Percentiles rank a stretch among this genome's conserved stretches.
Conservation (phyloP, 2,113 vertebrate genomes). For the Trichomycterus rosablanca region DNA sequence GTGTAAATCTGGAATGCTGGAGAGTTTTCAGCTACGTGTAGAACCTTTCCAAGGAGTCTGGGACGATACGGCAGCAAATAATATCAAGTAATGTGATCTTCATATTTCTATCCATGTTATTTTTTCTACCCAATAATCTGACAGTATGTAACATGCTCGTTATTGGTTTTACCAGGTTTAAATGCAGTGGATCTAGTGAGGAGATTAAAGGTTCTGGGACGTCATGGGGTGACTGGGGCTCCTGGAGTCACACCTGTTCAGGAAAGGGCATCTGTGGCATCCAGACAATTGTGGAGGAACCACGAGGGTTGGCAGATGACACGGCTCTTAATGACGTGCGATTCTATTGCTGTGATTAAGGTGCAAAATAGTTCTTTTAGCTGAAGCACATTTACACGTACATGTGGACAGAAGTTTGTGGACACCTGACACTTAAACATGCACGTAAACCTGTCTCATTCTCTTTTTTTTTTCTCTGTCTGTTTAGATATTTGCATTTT, state of each 20-base stretch:
- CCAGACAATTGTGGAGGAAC: conserved; percentile 36
- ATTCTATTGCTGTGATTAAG: conserved; percentile 37
- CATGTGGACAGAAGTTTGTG: too few species aligned
- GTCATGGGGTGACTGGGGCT: conserved; percentile 38
- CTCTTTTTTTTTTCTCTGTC: too few species aligned
- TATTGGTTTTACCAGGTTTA: conserved; percentile 30
- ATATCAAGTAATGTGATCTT: conserved; percentile 34
- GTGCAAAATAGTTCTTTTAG: too few species aligned
- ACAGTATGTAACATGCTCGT: background rate
- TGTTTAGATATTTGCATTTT: too few species aligned
- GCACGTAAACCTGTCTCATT: too few species aligned
- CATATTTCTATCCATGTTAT: background rate
- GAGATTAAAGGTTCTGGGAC: conserved; percentile 21
- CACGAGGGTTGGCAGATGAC: conserved; percentile 34
- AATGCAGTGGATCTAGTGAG: conserved; percentile 24
- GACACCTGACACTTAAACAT: too few species aligned
- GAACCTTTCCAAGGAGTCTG: conserved; percentile 30
- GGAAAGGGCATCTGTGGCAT: conserved; percentile 42
- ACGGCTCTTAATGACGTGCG: conserved; percentile 37
- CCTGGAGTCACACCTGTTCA: conserved; percentile 29
- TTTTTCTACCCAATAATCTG: background rate
- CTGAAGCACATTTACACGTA: too few species aligned
- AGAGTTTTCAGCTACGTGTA: conserved; percentile 37
- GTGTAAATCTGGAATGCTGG: conserved; percentile 27
- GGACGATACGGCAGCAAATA: conserved; percentile 44